Percentiles rank a stretch among this genome's conserved stretches.
phyloP scores from a whole-genome alignment of 2,888 invertebrate species.

The Sipunculus nudus region DNA sequence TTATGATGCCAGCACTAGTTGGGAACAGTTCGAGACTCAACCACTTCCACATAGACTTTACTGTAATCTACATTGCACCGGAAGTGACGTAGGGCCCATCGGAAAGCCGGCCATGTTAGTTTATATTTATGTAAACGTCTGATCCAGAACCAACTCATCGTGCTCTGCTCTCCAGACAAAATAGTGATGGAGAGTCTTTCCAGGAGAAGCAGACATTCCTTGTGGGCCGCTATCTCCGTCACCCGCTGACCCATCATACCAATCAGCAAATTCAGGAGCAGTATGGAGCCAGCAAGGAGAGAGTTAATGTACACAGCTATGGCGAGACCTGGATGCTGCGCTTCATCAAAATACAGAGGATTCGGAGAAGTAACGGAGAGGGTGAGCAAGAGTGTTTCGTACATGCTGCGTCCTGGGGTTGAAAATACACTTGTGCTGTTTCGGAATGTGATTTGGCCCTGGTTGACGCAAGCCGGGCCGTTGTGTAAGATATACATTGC shows the following conservation, averaged over 20 bases:
- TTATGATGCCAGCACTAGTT: too few relatives aligned
- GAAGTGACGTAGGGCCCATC: background rate
- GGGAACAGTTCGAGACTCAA: too few relatives aligned
- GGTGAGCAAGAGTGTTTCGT: background rate
- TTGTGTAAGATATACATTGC: too few relatives aligned
- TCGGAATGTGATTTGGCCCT: too few relatives aligned
- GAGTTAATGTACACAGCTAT: background rate
- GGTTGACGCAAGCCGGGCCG: too few relatives aligned
- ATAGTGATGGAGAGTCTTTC: background rate
- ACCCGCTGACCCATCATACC: background rate
- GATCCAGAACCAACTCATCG: background rate
- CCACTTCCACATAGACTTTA: background rate
- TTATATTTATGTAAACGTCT: too few relatives aligned
- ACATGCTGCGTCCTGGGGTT: background rate
- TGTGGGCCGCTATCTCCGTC: background rate
- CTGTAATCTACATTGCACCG: background rate
- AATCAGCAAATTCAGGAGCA: background rate
- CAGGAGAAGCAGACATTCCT: background rate
- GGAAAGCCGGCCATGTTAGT: too few relatives aligned
- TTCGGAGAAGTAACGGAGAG: background rate
- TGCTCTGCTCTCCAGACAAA: background rate
- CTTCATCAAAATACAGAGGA: background rate
- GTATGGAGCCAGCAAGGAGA: background rate
- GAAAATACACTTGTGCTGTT: background rate
- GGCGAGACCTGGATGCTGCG: background rate